Base-by-base conservation (phyloP, 2,888 invertebrate genomes). In the Coenonympha glycerion region DNA sequence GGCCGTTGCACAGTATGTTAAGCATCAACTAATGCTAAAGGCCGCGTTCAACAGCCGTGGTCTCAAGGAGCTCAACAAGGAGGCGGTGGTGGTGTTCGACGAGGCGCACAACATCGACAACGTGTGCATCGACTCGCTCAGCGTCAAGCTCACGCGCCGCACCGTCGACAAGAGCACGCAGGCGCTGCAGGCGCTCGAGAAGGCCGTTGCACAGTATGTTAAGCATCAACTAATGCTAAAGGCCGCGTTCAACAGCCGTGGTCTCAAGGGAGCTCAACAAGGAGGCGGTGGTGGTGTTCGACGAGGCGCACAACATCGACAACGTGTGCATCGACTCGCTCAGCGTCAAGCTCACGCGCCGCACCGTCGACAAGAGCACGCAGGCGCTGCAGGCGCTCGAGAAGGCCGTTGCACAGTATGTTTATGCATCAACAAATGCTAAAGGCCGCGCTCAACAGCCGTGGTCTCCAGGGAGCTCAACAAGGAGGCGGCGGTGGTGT, bases 71-170 rank as follows among this genome's bases (percentile, higher is more conserved):
- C 86, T 99, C 58, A 88, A 92, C 30, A 93, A 92, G 67, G 94
- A 93, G 65, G 92, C 97, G 0, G 96, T 98, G 21, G 98, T 99
- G 2, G 95, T 99, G 49, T 99, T 99, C 78, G 99, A 99, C 80
- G 99, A 99, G 81, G 99, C 99, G 0, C 99, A 99, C 76, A 99
- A 99, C 76, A 99, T 99, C 88, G 96, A 99, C 87, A 99, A 98
- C 79, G 99, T 99, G 3, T 99, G 99, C 76, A 98, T 99, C 58
- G 99, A 99, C 86, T 96, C 99, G 2, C 96, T 99, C 93, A 99
- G 98, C 73, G 97, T 99, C 0, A 96, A 94, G 77, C 92, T 99
- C 54, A 96, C 95, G 58, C 89, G 93, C 45, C 88, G 94, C 59
- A 92, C 93, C 22, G 91, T 99, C 59, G 99, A 99, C 65, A 92